Conservation (phyloP, 2,113 vertebrate genomes). For the Otocyon megalotis region DNA sequence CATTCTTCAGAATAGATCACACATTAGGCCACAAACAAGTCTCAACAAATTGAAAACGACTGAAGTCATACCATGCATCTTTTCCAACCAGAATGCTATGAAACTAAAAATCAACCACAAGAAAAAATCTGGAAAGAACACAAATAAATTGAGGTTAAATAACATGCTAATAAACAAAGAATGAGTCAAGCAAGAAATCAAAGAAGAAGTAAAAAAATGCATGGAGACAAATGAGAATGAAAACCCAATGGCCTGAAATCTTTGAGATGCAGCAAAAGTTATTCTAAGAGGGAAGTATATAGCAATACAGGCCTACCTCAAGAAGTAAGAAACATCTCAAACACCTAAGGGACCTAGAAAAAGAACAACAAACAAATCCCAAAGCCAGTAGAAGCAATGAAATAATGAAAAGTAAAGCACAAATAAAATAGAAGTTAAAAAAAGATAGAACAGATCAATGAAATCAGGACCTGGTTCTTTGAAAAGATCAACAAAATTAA, state of each 20-base stretch:
- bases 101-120: not conserved
- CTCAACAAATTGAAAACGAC: not conserved
- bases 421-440: not conserved
- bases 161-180: not conserved
- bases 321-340: not conserved
- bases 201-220: not conserved
- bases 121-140: not conserved
- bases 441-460: not conserved
- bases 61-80: not conserved
- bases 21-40: not conserved
- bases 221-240: not conserved
- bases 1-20: not conserved
- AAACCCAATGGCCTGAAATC: not conserved
- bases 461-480: not conserved
- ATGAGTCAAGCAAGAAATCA: not conserved
- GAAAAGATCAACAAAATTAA: not conserved
- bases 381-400: not conserved
- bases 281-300: not conserved
- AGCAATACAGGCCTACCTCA: not conserved
- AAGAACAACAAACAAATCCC: not conserved
- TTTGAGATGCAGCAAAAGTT: not conserved
- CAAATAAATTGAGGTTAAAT: not conserved
- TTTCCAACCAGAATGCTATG: not conserved
- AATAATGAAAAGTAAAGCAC: not conserved
- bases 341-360: not conserved